Conservation (phyloP, 2,888 invertebrate genomes). For the Spatulosminthurus flaviceps region DNA sequence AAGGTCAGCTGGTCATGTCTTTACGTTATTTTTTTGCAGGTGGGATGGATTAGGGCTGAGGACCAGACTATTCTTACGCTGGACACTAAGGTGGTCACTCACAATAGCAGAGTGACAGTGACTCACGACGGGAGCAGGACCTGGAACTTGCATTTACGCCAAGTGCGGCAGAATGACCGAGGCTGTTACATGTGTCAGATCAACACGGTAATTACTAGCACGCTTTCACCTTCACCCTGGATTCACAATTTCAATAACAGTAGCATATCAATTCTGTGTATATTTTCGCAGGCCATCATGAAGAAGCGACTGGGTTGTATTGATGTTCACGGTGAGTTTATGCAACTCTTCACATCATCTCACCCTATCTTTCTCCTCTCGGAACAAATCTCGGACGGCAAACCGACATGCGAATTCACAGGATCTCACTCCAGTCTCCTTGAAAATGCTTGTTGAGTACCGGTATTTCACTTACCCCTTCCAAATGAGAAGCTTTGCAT, state of each 20-base stretch:
- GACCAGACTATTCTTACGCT: slow-evolving; percentile 90
- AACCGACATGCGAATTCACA: too few relatives aligned
- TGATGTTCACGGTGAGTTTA: slow-evolving; percentile 81
- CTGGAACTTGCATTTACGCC: slow-evolving; percentile 86
- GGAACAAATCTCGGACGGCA: background rate
- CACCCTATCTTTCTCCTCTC: background rate
- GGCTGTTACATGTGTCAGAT: slow-evolving; percentile 95
- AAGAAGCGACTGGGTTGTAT: slow-evolving; percentile 87
- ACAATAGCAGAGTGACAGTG: slow-evolving; percentile 83
- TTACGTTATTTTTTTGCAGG: slow-evolving; percentile 69
- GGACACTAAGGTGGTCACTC: slow-evolving; percentile 84
- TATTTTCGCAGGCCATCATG: slow-evolving; percentile 70
- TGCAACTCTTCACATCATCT: background rate
- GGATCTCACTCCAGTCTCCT: too few relatives aligned
- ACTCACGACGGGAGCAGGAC: slow-evolving; percentile 83
- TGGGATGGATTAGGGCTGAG: slow-evolving; percentile 88
- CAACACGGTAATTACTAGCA: slow-evolving; percentile 74
- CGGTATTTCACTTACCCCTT: too few relatives aligned
- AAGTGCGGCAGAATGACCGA: slow-evolving; percentile 81
- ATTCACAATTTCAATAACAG: too few relatives aligned
- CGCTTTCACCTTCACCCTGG: background rate
- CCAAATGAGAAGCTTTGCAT: background rate
- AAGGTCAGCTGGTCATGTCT: too few relatives aligned
- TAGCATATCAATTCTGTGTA: background rate
- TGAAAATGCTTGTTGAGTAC: too few relatives aligned